A percentile compares a stretch with the other conserved stretches of the same genome.
Conservation (phyloP, 2,888 invertebrate genomes). For the Acanthosepion esculentum region DNA sequence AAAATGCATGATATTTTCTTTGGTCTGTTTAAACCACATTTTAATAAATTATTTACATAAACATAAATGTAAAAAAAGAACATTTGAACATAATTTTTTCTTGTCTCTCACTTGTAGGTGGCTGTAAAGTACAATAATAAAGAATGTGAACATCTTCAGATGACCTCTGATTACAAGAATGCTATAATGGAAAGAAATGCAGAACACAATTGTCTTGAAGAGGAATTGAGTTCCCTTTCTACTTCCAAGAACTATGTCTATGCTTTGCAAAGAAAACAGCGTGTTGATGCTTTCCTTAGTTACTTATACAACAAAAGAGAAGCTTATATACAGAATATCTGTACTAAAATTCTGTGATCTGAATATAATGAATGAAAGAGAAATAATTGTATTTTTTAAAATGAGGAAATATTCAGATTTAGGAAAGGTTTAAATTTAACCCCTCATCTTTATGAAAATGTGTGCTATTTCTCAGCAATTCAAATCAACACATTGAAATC, state of each 20-base stretch:
- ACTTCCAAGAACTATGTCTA: neutral
- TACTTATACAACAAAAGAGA: conserved; percentile 45
- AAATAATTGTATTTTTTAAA: neutral
- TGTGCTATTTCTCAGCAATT: neutral
- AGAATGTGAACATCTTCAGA: conserved; percentile 57
- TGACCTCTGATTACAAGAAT: conserved; percentile 63
- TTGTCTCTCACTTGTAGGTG: conserved; percentile 56
- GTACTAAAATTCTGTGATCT: conserved; percentile 35
- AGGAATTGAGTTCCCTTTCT: neutral
- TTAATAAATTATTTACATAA: too few relatives aligned
- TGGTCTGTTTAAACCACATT: too few relatives aligned
- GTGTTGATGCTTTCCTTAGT: conserved; percentile 38
- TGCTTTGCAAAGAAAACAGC: neutral
- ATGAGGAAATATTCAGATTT: neutral
- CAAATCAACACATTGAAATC: neutral
- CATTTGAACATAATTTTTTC: neutral
- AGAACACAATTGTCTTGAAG: neutral
- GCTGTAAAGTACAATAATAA: conserved; percentile 60
- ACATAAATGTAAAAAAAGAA: neutral
- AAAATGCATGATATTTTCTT: too few relatives aligned
- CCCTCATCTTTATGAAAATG: neutral
- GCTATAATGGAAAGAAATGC: conserved; percentile 55
- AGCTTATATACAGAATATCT: neutral
- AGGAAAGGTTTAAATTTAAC: neutral
- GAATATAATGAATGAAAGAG: neutral